phyloP scores from a whole-genome alignment of 2,113 vertebrate genomes.

The Pteruthius melanotis region DNA sequence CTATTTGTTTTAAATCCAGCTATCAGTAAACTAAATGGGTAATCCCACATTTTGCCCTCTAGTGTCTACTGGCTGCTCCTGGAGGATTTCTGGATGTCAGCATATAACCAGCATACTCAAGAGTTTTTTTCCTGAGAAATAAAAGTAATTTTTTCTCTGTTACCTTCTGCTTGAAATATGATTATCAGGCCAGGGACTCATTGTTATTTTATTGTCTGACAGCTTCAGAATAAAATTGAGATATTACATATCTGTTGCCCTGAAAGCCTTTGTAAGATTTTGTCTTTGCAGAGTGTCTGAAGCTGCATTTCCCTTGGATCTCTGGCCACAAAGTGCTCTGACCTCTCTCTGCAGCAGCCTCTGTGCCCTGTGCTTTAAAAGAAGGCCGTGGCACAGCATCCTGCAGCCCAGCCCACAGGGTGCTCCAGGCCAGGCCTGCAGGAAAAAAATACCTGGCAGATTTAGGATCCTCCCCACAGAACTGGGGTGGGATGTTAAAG shows the following conservation, averaged over 20 bases:
- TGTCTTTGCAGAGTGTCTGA: neutral
- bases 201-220: neutral
- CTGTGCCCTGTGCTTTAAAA: neutral
- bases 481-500: neutral
- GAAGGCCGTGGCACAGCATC: neutral
- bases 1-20: neutral
- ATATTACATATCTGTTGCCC: neutral
- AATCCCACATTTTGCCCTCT: neutral
- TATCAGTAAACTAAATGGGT: neutral
- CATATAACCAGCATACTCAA: neutral
- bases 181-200: neutral
- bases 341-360: neutral
- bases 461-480: neutral
- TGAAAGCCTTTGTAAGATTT: neutral
- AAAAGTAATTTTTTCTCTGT: neutral
- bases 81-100: neutral
- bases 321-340: neutral
- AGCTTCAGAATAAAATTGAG: conserved; percentile 37
- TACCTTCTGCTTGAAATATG: neutral
- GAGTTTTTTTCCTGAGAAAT: neutral
- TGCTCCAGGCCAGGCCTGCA: neutral
- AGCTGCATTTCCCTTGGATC: neutral
- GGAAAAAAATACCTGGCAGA: neutral
- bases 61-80: neutral
- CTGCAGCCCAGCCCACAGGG: neutral